A percentile compares a stretch with the other conserved stretches of the same genome.
Evolutionary conservation across 2,797 vertebrate species (phyloP).

Genomic region (Typhlichthys eigenmanni): DNA sequence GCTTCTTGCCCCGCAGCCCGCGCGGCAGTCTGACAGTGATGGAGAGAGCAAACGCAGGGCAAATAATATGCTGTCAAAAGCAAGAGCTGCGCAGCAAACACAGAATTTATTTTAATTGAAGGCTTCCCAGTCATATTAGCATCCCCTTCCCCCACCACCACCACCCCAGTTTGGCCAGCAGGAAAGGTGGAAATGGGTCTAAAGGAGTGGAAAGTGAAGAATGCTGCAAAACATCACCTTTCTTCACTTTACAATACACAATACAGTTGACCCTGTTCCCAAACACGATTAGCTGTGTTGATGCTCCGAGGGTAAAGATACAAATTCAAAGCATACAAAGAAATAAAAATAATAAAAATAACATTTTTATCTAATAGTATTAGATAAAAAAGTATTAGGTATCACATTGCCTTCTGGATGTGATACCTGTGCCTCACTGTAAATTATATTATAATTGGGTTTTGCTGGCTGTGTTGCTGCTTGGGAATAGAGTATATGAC

Average conservation of each 20-base stretch:
- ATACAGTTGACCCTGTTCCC: too few relatives aligned
- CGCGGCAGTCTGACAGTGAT: slow-evolving; percentile 45
- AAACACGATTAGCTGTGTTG: neutral
- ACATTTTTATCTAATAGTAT: neutral
- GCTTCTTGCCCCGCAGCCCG: neutral
- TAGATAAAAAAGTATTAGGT: neutral
- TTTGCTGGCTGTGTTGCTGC: too few relatives aligned
- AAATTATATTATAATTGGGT: neutral
- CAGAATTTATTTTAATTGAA: neutral
- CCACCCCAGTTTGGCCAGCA: too few relatives aligned
- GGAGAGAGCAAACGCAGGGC: slow-evolving; percentile 32
- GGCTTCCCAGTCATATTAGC: slow-evolving; percentile 5
- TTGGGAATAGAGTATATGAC: too few relatives aligned
- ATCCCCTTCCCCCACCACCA: too few relatives aligned
- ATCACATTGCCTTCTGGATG: neutral
- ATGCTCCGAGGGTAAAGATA: neutral
- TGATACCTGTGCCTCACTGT: neutral
- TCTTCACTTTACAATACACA: too few relatives aligned
- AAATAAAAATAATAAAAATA: neutral
- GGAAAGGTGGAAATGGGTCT: too few relatives aligned
- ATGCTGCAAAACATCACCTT: too few relatives aligned
- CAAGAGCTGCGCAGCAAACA: slow-evolving; percentile 6
- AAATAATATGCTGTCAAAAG: slow-evolving; percentile 40
- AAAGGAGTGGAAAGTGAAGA: too few relatives aligned
- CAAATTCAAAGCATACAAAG: neutral